Evolutionary conservation across 2,797 vertebrate genomes (phyloP), one percentile per base, ranked within the genome.

Genomic region (Pitangus sulphuratus): DNA sequence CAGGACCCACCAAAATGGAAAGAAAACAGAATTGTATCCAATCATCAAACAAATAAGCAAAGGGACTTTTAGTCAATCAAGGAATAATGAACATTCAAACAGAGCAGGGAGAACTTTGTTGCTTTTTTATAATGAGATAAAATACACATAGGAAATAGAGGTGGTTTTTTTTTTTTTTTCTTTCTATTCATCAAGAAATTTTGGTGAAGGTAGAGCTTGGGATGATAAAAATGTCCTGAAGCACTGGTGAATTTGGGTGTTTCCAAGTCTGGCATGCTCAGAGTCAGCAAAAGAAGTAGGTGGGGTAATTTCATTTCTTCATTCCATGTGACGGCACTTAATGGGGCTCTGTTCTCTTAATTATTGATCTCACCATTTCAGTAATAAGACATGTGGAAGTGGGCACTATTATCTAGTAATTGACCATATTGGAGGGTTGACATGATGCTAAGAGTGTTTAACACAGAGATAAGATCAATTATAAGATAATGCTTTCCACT

Each of bases 281-380:
- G 62, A 68, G 90, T 26, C 60, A 71, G 54, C 48, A 65, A 13
- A 47, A 82, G 66, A 24, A 60, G 7, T 24, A 58, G 71, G 30
- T 82, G 89, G 65, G 25, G n/a, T 87, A 61, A 91, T 77, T 77
- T 54, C 64, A 56, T 76, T 69, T 60, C 50, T 69, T 77, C 53
- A 25, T 79, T 84, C 53, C 66, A n/a, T 6, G 4, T 9, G 5
- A 33, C 1, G 0, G 53, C 81, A 28, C 33, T 90, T 84, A 96
- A 95, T 96, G 97, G 92, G 88, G 89, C 85, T 95, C 26, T 90
- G 90, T 96, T 84, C 93, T 97, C 87, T 98, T 97, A 97, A 96
- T 97, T 98, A 98, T 98, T 96, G 98, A 98, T 97, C 96, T 86
- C 54, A 56, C 75, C 80, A 66, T 96, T 97, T 96, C 96, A 97